Evolutionary conservation across 1,140 invertebrate genomes (phyloP).

Genomic region (Tribolium madens): DNA sequence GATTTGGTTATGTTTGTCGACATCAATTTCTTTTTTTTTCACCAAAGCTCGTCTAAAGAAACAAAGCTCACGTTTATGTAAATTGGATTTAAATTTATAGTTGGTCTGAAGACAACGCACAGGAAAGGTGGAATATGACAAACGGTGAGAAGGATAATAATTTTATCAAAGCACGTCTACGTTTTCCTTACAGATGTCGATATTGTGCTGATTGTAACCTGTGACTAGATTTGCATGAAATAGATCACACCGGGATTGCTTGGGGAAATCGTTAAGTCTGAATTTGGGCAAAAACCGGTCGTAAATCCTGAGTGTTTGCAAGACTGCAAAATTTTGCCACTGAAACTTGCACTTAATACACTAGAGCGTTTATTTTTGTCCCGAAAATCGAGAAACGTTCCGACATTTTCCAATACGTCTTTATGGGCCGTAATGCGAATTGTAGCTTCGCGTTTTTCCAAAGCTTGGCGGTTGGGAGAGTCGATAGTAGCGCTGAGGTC

Average conservation of each 20-base stretch:
- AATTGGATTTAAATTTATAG: conserved; percentile 33
- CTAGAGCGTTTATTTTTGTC: neutral
- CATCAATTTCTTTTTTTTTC: neutral
- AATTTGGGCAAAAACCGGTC: neutral
- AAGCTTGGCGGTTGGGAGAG: conserved; percentile 25
- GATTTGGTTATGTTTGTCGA: neutral
- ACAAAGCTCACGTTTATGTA: conserved; percentile 1
- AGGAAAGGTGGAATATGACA: neutral
- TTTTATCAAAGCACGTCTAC: conserved; percentile 7
- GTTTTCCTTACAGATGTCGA: conserved; percentile 8
- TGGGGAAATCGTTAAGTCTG: neutral
- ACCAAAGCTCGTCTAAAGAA: neutral
- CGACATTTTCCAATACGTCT: conserved; percentile 1
- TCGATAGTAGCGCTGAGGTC: conserved; percentile 25
- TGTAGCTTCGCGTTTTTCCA: conserved; percentile 6
- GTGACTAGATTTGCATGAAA: conserved; percentile 22
- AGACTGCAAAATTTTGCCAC: neutral
- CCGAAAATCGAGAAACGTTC: neutral
- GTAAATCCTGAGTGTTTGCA: no score
- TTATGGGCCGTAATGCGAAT: conserved; percentile 12
- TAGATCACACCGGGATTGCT: neutral
- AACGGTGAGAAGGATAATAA: conserved; percentile 26
- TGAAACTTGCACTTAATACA: neutral
- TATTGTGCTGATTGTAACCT: conserved; percentile 15
- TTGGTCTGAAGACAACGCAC: neutral